Evolutionary conservation across 1,140 invertebrate genomes (phyloP).

Genomic region (Lanistes nyassanus): DNA sequence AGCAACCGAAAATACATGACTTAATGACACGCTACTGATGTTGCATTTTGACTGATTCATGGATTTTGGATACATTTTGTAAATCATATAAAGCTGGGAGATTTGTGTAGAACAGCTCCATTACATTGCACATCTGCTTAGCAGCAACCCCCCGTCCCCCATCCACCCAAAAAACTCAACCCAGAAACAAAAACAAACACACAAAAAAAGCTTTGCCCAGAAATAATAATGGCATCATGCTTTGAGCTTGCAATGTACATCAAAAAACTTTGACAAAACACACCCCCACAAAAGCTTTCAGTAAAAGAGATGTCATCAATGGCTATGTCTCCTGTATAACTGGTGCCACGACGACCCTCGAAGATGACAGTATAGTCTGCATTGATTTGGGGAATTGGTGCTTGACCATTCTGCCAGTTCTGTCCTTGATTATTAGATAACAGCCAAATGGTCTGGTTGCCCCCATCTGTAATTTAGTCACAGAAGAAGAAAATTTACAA

Average conservation of each 20-base stretch:
- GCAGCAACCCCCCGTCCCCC: too few species aligned
- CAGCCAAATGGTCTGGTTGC: slow-evolving; percentile 1
- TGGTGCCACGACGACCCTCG: slow-evolving; percentile 35
- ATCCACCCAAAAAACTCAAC: too few species aligned
- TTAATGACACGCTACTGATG: too few species aligned
- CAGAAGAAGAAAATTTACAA: neutral
- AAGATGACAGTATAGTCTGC: slow-evolving; percentile 38
- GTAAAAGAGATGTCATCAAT: slow-evolving; percentile 50
- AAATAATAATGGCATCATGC: too few species aligned
- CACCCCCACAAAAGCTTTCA: slow-evolving; percentile 19
- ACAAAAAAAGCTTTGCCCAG: too few species aligned
- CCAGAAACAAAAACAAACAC: too few species aligned
- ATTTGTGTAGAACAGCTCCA: too few species aligned
- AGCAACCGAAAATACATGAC: too few species aligned
- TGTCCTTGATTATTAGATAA: slow-evolving; percentile 44
- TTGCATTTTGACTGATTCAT: too few species aligned
- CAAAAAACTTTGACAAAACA: neutral
- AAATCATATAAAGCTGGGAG: too few species aligned
- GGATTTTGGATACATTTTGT: too few species aligned
- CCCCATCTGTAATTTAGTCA: neutral
- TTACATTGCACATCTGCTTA: too few species aligned
- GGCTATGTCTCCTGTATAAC: slow-evolving; percentile 47
- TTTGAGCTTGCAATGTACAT: neutral
- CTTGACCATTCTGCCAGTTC: slow-evolving; percentile 47
- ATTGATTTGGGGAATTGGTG: slow-evolving; percentile 35